Conservation (phyloP, 2,113 vertebrate genomes). For the Elachura formosa region DNA sequence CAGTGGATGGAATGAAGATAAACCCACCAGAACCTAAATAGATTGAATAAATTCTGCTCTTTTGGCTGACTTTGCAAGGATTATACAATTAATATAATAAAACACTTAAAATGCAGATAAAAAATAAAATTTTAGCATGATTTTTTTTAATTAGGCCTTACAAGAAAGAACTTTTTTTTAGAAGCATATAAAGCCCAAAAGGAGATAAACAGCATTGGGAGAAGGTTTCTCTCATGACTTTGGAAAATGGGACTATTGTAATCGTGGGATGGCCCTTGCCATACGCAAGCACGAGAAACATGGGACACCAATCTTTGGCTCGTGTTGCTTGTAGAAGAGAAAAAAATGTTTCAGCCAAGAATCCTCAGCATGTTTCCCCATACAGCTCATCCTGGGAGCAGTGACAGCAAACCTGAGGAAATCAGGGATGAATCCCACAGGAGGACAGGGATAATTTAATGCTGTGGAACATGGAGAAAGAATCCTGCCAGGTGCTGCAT, state of each 20-base stretch:
- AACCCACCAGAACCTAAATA: not conserved
- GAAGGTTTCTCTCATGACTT: not conserved
- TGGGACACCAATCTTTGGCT: not conserved
- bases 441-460: not conserved
- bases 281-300: not conserved
- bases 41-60: slow-evolving; percentile 25
- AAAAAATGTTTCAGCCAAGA: not conserved
- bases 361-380: not conserved
- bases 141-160: slow-evolving; percentile 29
- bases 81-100: not conserved
- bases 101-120: not conserved
- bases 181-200: not conserved
- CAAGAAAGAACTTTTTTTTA: too few species aligned
- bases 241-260: not conserved
- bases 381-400: not conserved
- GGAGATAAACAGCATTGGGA: not conserved
- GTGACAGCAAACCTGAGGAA: not conserved
- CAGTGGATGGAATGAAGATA: not conserved
- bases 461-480: not conserved
- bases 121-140: slow-evolving; percentile 27
- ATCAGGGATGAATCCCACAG: not conserved
- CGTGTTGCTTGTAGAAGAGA: not conserved
- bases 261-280: not conserved
- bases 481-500: not conserved
- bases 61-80: slow-evolving; percentile 17